Percentiles rank a stretch among this genome's conserved stretches.
These are phyloP conservation scores for Mellilla xanthometata DNA, from an alignment of 2,888 invertebrate species.

Conservation along the genomic window DNA sequence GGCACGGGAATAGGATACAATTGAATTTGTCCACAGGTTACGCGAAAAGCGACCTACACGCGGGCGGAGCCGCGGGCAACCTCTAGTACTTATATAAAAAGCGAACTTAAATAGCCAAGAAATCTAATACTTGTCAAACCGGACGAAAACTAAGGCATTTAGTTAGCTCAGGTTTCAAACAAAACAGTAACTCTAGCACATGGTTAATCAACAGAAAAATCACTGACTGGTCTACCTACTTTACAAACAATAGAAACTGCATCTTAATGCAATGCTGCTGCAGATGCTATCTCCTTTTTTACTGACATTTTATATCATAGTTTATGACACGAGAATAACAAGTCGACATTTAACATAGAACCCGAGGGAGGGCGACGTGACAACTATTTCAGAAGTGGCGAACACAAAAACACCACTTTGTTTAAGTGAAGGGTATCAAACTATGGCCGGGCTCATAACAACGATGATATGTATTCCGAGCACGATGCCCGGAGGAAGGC, in stretches of 20 bases:
- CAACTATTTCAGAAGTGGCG: constrained; percentile 49
- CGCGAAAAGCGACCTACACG: too few species aligned
- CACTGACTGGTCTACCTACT: constrained; percentile 16
- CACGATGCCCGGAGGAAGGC: constrained; percentile 62
- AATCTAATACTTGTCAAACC: too few species aligned
- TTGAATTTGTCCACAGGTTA: too few species aligned
- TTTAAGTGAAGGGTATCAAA: constrained; percentile 57
- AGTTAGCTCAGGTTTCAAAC: constrained; percentile 1
- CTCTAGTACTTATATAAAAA: too few species aligned
- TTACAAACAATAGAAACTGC: constrained; percentile 32
- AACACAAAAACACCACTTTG: constrained; percentile 55
- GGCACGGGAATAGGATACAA: too few species aligned
- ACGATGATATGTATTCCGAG: constrained; percentile 59
- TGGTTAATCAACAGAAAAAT: constrained; percentile 19
- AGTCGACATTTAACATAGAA: constrained; percentile 31
- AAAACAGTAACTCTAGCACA: constrained; percentile 15
- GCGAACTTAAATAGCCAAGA: too few species aligned
- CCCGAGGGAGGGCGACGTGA: constrained; percentile 39
- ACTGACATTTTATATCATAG: constrained; percentile 8
- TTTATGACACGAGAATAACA: constrained; percentile 30
- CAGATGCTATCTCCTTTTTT: constrained; percentile 27
- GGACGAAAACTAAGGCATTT: too few species aligned
- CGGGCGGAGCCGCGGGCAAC: too few species aligned
- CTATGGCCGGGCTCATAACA: constrained; percentile 48
- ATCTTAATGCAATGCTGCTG: constrained; percentile 27